phyloP scores from a whole-genome alignment of 2,797 vertebrate genomes.

The Myotis daubentonii region DNA sequence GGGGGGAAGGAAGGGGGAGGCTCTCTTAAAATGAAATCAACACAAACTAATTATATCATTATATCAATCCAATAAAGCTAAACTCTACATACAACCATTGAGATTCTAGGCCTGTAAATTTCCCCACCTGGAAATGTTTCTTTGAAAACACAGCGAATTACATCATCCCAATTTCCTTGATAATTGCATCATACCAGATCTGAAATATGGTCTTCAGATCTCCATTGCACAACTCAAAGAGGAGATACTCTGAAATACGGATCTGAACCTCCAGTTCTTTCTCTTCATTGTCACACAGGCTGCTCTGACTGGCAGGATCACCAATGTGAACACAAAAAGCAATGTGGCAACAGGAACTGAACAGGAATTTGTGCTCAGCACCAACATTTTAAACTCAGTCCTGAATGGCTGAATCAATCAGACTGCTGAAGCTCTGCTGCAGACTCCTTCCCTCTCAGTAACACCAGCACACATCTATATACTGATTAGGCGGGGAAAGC shows the following conservation, averaged over 20 bases:
- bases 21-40: not conserved
- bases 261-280: not conserved
- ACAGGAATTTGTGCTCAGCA: not conserved
- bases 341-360: not conserved
- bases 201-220: not conserved
- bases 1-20: rapidly evolving
- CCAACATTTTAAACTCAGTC: not conserved
- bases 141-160: not conserved
- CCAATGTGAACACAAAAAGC: not conserved
- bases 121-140: not conserved
- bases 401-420: not conserved
- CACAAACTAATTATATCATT: not conserved
- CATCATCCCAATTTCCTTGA: not conserved
- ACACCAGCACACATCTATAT: not conserved
- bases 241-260: not conserved
- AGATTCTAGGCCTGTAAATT: slow-evolving; percentile 14
- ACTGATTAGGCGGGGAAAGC: not conserved
- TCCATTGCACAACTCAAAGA: not conserved
- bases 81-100: not conserved
- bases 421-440: not conserved
- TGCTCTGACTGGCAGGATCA: not conserved
- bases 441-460: not conserved
- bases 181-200: not conserved
- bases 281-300: not conserved
- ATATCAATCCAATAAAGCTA: not conserved